Evolutionary conservation across 2,888 invertebrate species (phyloP).

Genomic region (Pyralis farinalis): DNA sequence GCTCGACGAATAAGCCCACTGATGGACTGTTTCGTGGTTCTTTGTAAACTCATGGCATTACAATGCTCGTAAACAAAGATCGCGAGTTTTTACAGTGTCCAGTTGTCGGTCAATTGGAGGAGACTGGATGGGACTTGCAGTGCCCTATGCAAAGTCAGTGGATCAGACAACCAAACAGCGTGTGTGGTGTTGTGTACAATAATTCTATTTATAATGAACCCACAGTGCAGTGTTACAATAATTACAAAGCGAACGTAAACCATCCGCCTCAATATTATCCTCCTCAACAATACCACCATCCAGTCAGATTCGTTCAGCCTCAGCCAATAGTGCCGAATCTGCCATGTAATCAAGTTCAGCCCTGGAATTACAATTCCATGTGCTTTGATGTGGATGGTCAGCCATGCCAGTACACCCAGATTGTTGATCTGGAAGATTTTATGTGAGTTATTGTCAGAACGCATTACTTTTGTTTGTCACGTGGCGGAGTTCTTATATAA

Average conservation of each 20-base stretch:
- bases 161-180: conserved; percentile 38
- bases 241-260: conserved; percentile 28
- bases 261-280: conserved; percentile 36
- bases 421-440: conserved; percentile 87
- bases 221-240: conserved; percentile 49
- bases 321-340: conserved; percentile 40
- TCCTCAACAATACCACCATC: conserved; percentile 30
- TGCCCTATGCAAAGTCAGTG: conserved; percentile 56
- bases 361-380: conserved; percentile 84
- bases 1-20: conserved; percentile 62
- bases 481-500: background rate
- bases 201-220: conserved; percentile 33
- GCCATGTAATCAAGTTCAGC: conserved; percentile 71
- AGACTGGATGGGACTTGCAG: conserved; percentile 52
- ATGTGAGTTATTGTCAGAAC: conserved; percentile 82
- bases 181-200: conserved; percentile 38
- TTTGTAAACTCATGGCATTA: conserved; percentile 29
- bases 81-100: conserved; percentile 45
- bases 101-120: conserved; percentile 44
- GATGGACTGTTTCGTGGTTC: conserved; percentile 61
- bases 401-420: conserved; percentile 84
- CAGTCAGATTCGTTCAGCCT: conserved; percentile 31
- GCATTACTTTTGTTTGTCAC: background rate
- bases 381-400: conserved; percentile 85
- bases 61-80: conserved; percentile 56